A percentile compares a stretch with the other conserved stretches of the same genome.
These are phyloP conservation scores for Carcharodon carcharias DNA, from an alignment of 2,797 vertebrate genomes.

Conservation along the genomic window DNA sequence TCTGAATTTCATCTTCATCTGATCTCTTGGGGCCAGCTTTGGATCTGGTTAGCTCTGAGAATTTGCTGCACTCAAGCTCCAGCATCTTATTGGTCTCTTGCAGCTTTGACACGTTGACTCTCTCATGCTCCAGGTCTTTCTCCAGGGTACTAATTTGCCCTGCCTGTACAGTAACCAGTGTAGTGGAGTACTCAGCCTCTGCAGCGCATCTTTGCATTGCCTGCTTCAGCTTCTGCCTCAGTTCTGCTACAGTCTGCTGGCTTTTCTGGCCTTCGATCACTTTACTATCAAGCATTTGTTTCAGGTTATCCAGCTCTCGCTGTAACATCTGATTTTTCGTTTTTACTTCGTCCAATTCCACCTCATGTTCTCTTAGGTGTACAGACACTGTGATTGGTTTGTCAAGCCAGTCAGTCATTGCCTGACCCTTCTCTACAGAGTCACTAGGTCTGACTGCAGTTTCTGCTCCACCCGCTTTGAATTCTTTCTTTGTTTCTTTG, in stretches of 20 bases:
- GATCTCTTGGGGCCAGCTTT: neutral
- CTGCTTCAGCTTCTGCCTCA: slow-evolving; percentile 63
- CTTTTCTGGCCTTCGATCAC: slow-evolving; percentile 64
- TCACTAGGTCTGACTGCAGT: accelerated
- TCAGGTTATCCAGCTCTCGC: slow-evolving; percentile 57
- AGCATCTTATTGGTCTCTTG: slow-evolving; percentile 43
- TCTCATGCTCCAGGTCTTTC: slow-evolving; percentile 57
- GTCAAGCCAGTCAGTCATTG: neutral
- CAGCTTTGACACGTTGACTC: slow-evolving; percentile 50
- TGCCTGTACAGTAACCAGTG: slow-evolving; percentile 51
- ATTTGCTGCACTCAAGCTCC: neutral
- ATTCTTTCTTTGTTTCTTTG: neutral
- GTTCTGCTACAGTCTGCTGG: slow-evolving; percentile 57
- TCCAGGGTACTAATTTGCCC: slow-evolving; percentile 40
- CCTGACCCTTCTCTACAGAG: neutral
- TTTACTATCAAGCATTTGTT: slow-evolving; percentile 58
- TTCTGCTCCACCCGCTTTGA: neutral
- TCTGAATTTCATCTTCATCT: neutral
- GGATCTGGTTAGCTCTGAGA: accelerated
- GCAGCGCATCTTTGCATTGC: slow-evolving; percentile 57
- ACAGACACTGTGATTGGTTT: neutral
- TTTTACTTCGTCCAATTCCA: neutral
- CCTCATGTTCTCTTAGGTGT: too few species aligned
- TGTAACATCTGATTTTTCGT: slow-evolving; percentile 52
- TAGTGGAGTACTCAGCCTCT: slow-evolving; percentile 45